Conservation (phyloP, 2,113 vertebrate species). For the Camelus dromedarius region DNA sequence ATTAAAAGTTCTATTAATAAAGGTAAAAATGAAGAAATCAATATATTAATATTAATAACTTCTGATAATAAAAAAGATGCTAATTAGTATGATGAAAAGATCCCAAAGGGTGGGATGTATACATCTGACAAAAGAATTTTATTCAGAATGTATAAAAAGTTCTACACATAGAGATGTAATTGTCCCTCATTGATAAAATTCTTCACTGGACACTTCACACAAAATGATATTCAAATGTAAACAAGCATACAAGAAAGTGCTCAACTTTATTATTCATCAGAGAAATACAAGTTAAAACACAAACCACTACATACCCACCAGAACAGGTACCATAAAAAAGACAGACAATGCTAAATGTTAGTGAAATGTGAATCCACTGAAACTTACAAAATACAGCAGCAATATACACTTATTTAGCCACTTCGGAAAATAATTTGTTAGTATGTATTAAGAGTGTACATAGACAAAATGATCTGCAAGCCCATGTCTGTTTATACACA, state of each 20-base stretch:
- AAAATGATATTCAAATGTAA: neutral
- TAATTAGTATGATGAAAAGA: neutral
- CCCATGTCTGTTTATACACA: neutral
- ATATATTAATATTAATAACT: neutral
- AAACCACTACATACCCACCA: neutral
- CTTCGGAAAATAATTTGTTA: neutral
- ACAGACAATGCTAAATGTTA: neutral
- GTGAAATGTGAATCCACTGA: neutral
- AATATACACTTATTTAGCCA: neutral
- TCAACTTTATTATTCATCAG: neutral
- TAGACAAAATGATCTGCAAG: neutral
- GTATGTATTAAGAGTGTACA: neutral
- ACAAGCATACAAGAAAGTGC: neutral
- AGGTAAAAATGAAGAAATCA: neutral
- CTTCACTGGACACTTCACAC: neutral
- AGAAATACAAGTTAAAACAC: neutral
- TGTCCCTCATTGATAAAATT: neutral
- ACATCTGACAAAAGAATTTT: neutral
- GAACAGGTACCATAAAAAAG: neutral
- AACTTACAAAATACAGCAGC: neutral
- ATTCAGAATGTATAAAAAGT: neutral
- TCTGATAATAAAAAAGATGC: neutral
- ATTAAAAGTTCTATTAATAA: neutral
- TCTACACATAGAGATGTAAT: neutral
- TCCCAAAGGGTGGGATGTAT: neutral